Base-by-base conservation (phyloP, 2,797 vertebrate genomes). In the Podarcis lilfordi region DNA sequence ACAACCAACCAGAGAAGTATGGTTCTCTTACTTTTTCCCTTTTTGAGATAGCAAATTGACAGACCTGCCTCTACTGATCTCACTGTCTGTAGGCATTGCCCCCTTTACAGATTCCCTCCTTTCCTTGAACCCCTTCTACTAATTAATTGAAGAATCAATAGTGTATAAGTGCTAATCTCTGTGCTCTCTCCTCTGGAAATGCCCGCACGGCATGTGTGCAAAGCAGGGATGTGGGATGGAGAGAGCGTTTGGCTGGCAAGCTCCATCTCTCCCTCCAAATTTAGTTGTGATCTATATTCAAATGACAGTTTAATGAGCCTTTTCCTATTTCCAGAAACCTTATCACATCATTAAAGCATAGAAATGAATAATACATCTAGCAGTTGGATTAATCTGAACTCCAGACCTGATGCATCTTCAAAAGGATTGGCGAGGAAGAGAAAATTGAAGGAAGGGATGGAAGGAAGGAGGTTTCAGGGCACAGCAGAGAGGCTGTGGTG, bases 281-380 rank as follows among this genome's bases (percentile, higher is more conserved):
- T 86, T 93, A 96, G 95, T 97, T 98, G 96, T 97, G 97, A 97
- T 98, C 97, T 97, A 97, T 97, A 98, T 98, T 97, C 96, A 97
- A 97, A 97, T 97, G 96, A 96, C 97, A 97, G 96, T 96, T 98
- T 98, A 98, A 99, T 98, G 97, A 98, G 97, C 95, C 95, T 97
- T 97, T 97, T 97, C 97, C 97, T 96, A 95, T 98, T 97, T 98
- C 96, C 94, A 95, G 95, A 95, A 97, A 97, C 96, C 96, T 97
- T 97, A 97, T 97, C 95, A 94, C 97, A 97, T 98, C 97, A 98
- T 98, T 98, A 97, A 96, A 97, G 96, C 87, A 0, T 87, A 91
- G 91, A 91, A 93, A 98, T 98, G 97, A 98, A 98, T 98, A 98
- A 98, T 98, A 98, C 97, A 98, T 98, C 97, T 97, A 96, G 98